Conservation (phyloP, 2,888 invertebrate species). For the Tromatobia lineatoria region DNA sequence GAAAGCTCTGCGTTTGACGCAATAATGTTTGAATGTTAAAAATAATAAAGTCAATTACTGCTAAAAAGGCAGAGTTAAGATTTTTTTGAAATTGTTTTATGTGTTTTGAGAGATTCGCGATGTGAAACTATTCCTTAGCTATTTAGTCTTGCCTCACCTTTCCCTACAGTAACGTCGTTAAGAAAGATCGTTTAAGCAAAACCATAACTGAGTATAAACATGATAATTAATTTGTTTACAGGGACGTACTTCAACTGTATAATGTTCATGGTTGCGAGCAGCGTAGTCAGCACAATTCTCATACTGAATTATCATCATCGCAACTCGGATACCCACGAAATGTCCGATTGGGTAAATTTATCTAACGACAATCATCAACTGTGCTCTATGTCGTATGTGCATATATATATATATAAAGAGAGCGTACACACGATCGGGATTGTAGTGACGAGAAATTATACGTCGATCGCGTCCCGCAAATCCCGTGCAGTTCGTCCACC, state of each 20-base stretch:
- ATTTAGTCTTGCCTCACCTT: conserved; percentile 35
- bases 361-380: conserved; percentile 51
- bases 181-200: conserved; percentile 2
- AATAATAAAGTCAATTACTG: conserved; percentile 3
- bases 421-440: conserved; percentile 4
- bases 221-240: conserved; percentile 83
- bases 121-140: conserved; percentile 28
- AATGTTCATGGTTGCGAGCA: conserved; percentile 99
- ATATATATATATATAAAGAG: conserved; percentile 24
- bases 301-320: conserved; percentile 99
- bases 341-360: conserved; percentile 97
- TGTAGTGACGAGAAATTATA: conserved; percentile 40
- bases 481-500: conserved; percentile 42
- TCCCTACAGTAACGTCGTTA: neutral
- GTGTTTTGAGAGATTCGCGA: conserved; percentile 9
- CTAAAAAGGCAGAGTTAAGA: neutral
- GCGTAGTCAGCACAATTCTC: conserved; percentile 98
- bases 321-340: conserved; percentile 98
- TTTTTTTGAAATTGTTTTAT: neutral
- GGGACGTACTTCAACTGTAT: conserved; percentile 99
- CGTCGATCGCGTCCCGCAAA: conserved; percentile 42
- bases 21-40: neutral
- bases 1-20: conserved; percentile 7
- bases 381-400: conserved; percentile 29
- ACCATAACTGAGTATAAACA: conserved; percentile 48